Percentiles rank a stretch among this genome's conserved stretches.
phyloP scores from a whole-genome alignment of 2,797 vertebrate species.

The Tinamus major region DNA sequence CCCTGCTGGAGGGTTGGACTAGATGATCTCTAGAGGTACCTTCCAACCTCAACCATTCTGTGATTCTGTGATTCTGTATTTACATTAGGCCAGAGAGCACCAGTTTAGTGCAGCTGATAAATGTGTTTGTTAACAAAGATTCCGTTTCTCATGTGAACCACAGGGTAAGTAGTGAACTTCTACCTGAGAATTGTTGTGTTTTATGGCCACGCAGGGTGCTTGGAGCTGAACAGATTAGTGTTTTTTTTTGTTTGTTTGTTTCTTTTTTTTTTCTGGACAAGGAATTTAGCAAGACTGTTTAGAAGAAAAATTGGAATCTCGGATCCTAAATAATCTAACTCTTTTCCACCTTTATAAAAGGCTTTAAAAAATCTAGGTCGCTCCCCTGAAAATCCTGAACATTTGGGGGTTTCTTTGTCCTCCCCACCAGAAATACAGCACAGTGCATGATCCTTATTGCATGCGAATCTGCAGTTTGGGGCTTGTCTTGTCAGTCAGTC shows the following conservation, averaged over 20 bases:
- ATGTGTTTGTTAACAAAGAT: neutral
- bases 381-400: neutral
- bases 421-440: neutral
- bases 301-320: neutral
- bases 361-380: neutral
- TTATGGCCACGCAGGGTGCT: neutral
- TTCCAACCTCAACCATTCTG: too few relatives aligned
- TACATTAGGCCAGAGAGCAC: neutral
- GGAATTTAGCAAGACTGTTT: neutral
- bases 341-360: slow-evolving; percentile 6
- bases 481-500: slow-evolving; percentile 22
- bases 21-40: too few relatives aligned
- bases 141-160: neutral
- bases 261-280: neutral
- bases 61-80: neutral
- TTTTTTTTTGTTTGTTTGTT: too few relatives aligned
- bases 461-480: rapidly evolving
- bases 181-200: neutral
- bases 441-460: neutral
- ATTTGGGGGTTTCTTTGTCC: neutral
- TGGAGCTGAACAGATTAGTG: neutral
- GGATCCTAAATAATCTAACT: neutral
- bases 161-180: neutral
- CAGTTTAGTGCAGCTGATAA: neutral
- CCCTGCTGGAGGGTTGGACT: too few relatives aligned